Evolutionary conservation across 2,888 invertebrate genomes (phyloP), one percentile per base, ranked within the genome.

Genomic region (Ferrisia virgata): DNA sequence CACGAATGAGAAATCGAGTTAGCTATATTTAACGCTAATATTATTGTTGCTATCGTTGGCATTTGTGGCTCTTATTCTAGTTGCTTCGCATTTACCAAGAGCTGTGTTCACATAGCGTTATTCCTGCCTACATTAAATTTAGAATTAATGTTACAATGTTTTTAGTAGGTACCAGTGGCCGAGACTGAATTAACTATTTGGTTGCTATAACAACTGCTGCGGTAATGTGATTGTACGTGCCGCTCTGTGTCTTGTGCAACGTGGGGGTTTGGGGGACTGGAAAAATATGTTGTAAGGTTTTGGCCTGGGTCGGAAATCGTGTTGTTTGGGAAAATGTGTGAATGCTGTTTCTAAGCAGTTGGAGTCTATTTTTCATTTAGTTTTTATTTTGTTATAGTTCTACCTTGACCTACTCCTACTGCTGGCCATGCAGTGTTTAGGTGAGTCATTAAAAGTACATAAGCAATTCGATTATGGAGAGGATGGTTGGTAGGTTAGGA

Each of bases 151-250:
- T 64, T 64, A 64, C 64, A 64, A 64, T 64, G 64, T 64, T 28
- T n/a, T n/a, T n/a, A n/a, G n/a, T n/a, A n/a, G n/a, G 22, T 53
- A 64, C 11, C 31, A 64, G 64, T 64, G 64, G 64, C 64, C 64
- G 28, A 64, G 64, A 64, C 64, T 15, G 64, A 64, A 64, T 64
- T 64, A 64, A 64, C 64, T 18, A 64, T 64, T 64, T 64, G 64
- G 64, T 64, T 64, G 64, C 64, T 64, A 64, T 64, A 64, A 64
- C 64, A 64, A 64, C 64, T 64, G 64, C 64, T 25, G 64, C 64
- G 64, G 64, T 64, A 64, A 64, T 64, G 64, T 31, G 28, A 64
- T 64, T 28, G 64, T 64, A 64, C 64, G 15, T 2, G 64, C 13
- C 9, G 43, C 43, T 39, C 39, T 5, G 5, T 39, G 39, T 39